Evolutionary conservation across 2,113 vertebrate genomes (phyloP).

Genomic region (Perccottus glenii): DNA sequence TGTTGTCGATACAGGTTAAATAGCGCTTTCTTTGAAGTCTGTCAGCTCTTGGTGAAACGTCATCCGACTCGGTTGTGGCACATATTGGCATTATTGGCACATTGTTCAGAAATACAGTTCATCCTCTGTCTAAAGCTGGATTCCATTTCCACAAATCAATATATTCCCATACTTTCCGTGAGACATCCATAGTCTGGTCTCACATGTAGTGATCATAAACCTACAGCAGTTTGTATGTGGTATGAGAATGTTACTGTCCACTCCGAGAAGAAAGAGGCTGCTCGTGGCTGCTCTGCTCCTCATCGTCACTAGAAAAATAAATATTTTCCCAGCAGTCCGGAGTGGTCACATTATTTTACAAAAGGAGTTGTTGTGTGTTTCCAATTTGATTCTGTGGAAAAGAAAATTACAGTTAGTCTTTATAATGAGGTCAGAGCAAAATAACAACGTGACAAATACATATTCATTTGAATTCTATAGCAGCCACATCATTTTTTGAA

Average conservation of each 20-base stretch:
- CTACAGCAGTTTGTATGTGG: slow-evolving; percentile 73
- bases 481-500: no score
- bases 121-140: slow-evolving; percentile 68
- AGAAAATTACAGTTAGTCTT: slow-evolving; percentile 62
- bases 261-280: slow-evolving; percentile 74
- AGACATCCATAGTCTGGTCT: slow-evolving; percentile 61
- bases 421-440: slow-evolving; percentile 10
- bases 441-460: neutral
- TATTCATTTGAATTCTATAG: no score
- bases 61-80: slow-evolving; percentile 90
- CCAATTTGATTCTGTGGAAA: slow-evolving; percentile 87
- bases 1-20: slow-evolving; percentile 72
- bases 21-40: slow-evolving; percentile 73
- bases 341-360: slow-evolving; percentile 86
- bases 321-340: slow-evolving; percentile 90
- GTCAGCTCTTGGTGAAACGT: slow-evolving; percentile 69
- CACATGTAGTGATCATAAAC: slow-evolving; percentile 69
- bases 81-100: slow-evolving; percentile 99
- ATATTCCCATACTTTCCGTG: slow-evolving; percentile 43
- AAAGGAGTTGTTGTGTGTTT: slow-evolving; percentile 82
- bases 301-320: slow-evolving; percentile 96
- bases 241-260: slow-evolving; percentile 64
- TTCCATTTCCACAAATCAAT: slow-evolving; percentile 49
- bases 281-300: slow-evolving; percentile 67
- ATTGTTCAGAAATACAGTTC: slow-evolving; percentile 90